Base-by-base conservation (phyloP, 2,888 invertebrate genomes). In the Phragmatobia fuliginosa region DNA sequence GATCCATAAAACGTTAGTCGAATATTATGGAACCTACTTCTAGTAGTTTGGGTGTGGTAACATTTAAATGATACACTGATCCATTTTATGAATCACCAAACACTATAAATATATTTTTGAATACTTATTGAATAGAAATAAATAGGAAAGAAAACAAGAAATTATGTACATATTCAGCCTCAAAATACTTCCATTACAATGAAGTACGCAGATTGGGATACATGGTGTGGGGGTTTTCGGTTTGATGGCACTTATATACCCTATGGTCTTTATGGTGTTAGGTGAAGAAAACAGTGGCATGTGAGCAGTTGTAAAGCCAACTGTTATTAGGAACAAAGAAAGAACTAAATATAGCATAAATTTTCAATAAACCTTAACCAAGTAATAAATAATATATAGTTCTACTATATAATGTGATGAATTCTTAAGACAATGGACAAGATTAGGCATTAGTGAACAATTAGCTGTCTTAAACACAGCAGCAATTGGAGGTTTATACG, bases 361-460 rank as follows among this genome's bases (percentile, higher is more conserved):
- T 80, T 83, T 81, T 81, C 67, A 80, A 79, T 74, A 75, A 76
- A 88, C 73, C 77, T 91, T 91, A 92, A 85, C 78, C 79, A 75
- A 91, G 84, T 85, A 91, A 92, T 92, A 92, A 92, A 90, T 92
- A 89, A 90, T 88, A 87, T 89, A 90, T 89, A 92, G 79, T 85
- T 90, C 84, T 91, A 90, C 70, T 87, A 82, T 84, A 88, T 90
- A 92, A 83, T 94, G 94, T 93, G 94, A 94, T 94, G 94, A 89
- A 91, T 82, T 85, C 87, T 87, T 91, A 92, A 85, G 79, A 87
- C 88, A 85, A 91, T 90, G 89, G 94, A 94, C 94, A 94, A 94
- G 94, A 93, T 89, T 80, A 88, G 94, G 94, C 94, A 91, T 91
- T 91, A 90, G 90, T 91, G 91, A 91, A 90, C 85, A 86, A 86